Evolutionary conservation across 2,888 invertebrate genomes (phyloP).

Genomic region (Tanypteryx hageni): DNA sequence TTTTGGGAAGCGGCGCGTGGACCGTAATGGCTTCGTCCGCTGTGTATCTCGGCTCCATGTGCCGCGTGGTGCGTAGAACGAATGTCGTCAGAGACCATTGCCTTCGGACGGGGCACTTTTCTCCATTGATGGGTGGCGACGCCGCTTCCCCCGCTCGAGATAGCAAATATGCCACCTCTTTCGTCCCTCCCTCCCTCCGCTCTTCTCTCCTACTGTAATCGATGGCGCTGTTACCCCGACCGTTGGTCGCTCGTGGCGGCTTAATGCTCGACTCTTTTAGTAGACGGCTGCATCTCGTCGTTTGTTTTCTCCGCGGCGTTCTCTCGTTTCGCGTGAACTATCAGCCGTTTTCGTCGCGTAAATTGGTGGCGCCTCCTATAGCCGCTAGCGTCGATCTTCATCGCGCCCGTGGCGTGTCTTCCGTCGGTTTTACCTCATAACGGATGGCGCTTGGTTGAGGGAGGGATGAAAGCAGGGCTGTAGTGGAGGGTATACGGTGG

Average conservation of each 20-base stretch:
- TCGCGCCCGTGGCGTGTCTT: neutral
- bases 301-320: neutral
- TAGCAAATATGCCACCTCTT: neutral
- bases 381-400: neutral
- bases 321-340: neutral
- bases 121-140: constrained; percentile 43
- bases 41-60: neutral
- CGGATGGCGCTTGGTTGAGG: too few relatives aligned
- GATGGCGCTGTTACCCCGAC: neutral
- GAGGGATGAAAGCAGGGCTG: too few relatives aligned
- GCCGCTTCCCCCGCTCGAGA: neutral
- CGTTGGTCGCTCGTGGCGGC: neutral
- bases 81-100: constrained; percentile 47
- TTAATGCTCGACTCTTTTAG: neutral
- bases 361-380: neutral
- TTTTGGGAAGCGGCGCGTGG: neutral
- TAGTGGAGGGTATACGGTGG: too few relatives aligned
- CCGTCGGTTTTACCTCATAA: neutral
- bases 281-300: neutral
- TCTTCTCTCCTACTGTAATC: neutral
- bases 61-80: constrained; percentile 26
- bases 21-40: constrained; percentile 15
- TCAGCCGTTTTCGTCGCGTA: neutral
- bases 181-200: neutral
- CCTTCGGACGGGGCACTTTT: constrained; percentile 48